A percentile compares a stretch with the other conserved stretches of the same genome.
phyloP scores from a whole-genome alignment of 2,113 vertebrate genomes.

The Pteronura brasiliensis region DNA sequence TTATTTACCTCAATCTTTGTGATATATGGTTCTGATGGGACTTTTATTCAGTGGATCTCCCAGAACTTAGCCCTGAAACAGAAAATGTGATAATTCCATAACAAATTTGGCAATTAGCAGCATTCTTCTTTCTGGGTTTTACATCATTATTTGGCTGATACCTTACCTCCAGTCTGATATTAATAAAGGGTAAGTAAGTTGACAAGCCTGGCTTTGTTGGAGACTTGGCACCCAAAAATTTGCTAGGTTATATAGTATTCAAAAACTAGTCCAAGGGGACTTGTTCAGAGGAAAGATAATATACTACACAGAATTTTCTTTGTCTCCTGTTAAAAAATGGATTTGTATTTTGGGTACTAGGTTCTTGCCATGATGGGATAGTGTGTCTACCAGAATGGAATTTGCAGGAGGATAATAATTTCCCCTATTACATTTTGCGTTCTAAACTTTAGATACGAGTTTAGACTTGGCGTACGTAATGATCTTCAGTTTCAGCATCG shows the following conservation, averaged over 20 bases:
- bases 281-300: background rate
- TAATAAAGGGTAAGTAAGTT: conserved; percentile 22
- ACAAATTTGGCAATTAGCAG: conserved; percentile 68
- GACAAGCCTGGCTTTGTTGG: background rate
- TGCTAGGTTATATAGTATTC: background rate
- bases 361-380: background rate
- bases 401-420: background rate
- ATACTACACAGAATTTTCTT: background rate
- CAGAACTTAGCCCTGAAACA: conserved; percentile 45
- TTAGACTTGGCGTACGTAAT: background rate
- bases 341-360: background rate
- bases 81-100: conserved; percentile 69
- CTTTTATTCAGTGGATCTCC: background rate
- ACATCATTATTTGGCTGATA: conserved; percentile 37
- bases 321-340: background rate
- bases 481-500: background rate
- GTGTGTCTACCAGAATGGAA: background rate
- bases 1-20: background rate
- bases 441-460: background rate
- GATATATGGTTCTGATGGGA: background rate
- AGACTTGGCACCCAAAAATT: background rate
- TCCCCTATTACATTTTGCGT: background rate
- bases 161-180: conserved; percentile 39
- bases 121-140: conserved; percentile 37
- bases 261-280: background rate